These are phyloP conservation scores for Antechinus flavipes DNA, from an alignment of 2,113 vertebrate species.

Conservation along the genomic window DNA sequence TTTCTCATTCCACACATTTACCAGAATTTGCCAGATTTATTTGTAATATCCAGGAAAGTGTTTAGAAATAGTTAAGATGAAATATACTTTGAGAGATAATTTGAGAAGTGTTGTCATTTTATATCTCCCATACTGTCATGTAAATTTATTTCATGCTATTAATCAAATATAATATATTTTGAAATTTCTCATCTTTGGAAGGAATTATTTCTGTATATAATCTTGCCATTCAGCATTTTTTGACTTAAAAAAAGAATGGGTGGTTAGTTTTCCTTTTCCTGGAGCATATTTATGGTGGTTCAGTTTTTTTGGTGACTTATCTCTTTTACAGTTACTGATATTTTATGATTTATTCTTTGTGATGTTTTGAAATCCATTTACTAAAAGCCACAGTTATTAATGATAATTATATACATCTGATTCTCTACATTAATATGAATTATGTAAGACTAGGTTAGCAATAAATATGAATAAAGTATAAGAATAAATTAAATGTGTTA, in stretches of 20 bases:
- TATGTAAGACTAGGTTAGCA: not conserved
- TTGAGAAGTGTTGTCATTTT: slow-evolving; percentile 38
- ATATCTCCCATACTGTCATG: not conserved
- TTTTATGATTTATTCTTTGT: not conserved
- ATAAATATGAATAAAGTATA: not conserved
- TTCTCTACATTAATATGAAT: slow-evolving; percentile 49
- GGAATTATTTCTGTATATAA: not conserved
- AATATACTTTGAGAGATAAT: not conserved
- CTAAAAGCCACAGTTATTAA: not conserved
- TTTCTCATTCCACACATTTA: slow-evolving; percentile 18
- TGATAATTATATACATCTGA: slow-evolving; percentile 37
- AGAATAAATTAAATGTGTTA: not conserved
- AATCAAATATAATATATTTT: slow-evolving; percentile 17
- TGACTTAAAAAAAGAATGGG: slow-evolving; percentile 39
- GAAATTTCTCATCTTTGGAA: slow-evolving; percentile 33
- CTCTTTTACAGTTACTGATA: slow-evolving; percentile 28
- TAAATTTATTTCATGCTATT: slow-evolving; percentile 46
- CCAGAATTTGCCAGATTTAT: slow-evolving; percentile 1
- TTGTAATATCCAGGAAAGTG: slow-evolving; percentile 27
- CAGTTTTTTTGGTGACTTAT: not conserved
- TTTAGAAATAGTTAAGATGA: slow-evolving; percentile 21
- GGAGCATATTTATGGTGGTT: not conserved
- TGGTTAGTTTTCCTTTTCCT: slow-evolving; percentile 16
- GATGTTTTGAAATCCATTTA: slow-evolving; percentile 43
- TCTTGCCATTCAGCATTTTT: slow-evolving; percentile 18